These are phyloP conservation scores for Hyperoplus immaculatus DNA, from an alignment of 2,797 vertebrate genomes.

Conservation along the genomic window DNA sequence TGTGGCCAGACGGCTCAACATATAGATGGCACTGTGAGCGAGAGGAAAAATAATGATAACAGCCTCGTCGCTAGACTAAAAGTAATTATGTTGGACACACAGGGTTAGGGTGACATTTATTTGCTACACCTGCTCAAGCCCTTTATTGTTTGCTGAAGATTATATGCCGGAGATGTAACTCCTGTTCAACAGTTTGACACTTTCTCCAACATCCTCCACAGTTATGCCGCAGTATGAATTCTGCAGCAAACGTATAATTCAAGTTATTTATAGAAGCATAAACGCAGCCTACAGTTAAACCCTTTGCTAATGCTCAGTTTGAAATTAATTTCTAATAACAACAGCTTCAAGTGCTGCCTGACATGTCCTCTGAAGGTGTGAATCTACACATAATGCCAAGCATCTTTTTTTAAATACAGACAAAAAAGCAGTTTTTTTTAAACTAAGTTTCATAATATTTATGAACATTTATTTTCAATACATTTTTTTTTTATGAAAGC, in stretches of 20 bases:
- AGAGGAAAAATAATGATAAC: neutral
- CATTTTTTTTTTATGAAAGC: too few relatives aligned
- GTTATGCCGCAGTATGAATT: neutral
- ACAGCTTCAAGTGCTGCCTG: conserved; percentile 25
- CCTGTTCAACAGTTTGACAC: neutral
- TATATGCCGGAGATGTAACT: neutral
- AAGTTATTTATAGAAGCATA: neutral
- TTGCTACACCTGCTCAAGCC: neutral
- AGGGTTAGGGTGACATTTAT: neutral
- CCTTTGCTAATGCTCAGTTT: neutral
- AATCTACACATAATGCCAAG: conserved; percentile 10
- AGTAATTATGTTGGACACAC: neutral
- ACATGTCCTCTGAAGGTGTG: conserved; percentile 13
- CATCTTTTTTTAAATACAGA: neutral
- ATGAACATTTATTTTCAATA: too few relatives aligned
- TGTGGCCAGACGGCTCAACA: conserved; percentile 93
- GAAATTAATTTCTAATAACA: neutral
- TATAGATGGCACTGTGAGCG: conserved; percentile 78
- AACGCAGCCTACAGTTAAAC: neutral
- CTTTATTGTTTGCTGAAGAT: neutral
- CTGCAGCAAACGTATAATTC: neutral
- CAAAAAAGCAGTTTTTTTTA: too few relatives aligned
- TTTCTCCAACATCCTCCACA: neutral
- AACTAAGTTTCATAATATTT: too few relatives aligned
- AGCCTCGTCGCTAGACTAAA: conserved; percentile 6